Base-by-base conservation (phyloP, 2,113 vertebrate species). In the Dicaeum eximium region DNA sequence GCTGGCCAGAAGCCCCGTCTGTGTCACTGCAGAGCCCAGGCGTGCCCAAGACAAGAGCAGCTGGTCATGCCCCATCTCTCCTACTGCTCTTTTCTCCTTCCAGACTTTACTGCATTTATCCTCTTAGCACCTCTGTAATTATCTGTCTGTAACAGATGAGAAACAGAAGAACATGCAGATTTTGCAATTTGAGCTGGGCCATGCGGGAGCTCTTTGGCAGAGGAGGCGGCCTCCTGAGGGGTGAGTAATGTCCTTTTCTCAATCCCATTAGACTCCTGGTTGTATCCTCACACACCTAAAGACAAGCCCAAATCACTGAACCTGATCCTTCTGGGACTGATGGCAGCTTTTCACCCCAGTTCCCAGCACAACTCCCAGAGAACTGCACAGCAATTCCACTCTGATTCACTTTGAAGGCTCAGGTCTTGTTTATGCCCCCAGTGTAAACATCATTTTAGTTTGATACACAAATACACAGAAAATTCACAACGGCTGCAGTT, bases 41-140 rank as follows among this genome's bases (percentile, higher is more conserved):
- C 33, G 4, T 88, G 69, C 40, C 79, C 18, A 8, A 78, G 67
- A 71, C 82, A 77, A 47, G 72, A 69, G 65, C 38, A 80, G 44
- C 80, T 64, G 81, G 47, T 67, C 48, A 44, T 92, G 64, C 61
- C 73, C 31, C 83, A 64, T 91, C 67, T 86, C 40, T 80, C 35
- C 79, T 37, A 47, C 60, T 51, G 31, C 20, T 70, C 30, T 48
- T 89, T 73, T 84, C 86, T 74, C 56, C 86, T 94, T 87, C 74
- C 74, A 88, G 87, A 72, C 54, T 71, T 91, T 35, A 40, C 72
- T 78, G 9, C 3, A 0, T 94, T 92, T 91, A 89, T 95, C 83
- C 91, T 95, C 92, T 91, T 92, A 96, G 77, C 77, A 91, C 92
- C 88, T 95, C 92, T 93, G 83, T 95, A 92, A 95, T 94, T 94